Base-by-base conservation (phyloP, 2,888 invertebrate species). In the Callimorpha dominula region DNA sequence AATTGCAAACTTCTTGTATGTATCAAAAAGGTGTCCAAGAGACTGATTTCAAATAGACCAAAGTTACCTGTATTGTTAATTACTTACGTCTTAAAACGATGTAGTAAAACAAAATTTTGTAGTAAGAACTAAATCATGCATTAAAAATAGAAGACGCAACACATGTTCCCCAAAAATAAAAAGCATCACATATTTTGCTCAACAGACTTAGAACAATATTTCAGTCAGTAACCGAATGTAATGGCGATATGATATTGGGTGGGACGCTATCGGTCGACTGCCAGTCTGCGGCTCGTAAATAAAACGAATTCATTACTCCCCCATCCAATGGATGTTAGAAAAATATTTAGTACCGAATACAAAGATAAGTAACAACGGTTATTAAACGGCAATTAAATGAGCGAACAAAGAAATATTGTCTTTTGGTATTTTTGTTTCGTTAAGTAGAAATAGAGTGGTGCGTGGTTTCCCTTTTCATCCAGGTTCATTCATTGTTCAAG, bases 221-320 rank as follows among this genome's bases (percentile, higher is more conserved):
- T 91, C 90, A 89, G 87, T 88, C 89, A 88, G 87, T 88, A 89
- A 86, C 89, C 85, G 85, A 88, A 88, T 88, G 88, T 91, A 92
- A 92, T 91, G 87, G 91, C 86, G 84, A 88, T 92, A 91, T 92
- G 88, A 93, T 92, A 91, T 92, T 90, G 89, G 88, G 86, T 86
- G 87, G 89, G 90, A 88, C 89, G 89, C 87, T 93, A 93, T 93
- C 93, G 89, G 85, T 90, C 90, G 90, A 86, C 89, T 87, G 84
- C 88, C 90, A 90, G 88, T 92, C 90, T 89, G 82, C 87, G 85
- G 87, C 86, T 89, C 91, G 86, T 93, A 93, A 93, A 93, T 93
- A 93, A 93, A 88, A 78, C 82, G 87, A 89, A 92, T 92, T 92
- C 92, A 93, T 92, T 92, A 91, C 89, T 87, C 88, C 89, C 89